A percentile compares a stretch with the other conserved stretches of the same genome.
Conservation (phyloP, 2,797 vertebrate species). For the Falco berigora region DNA sequence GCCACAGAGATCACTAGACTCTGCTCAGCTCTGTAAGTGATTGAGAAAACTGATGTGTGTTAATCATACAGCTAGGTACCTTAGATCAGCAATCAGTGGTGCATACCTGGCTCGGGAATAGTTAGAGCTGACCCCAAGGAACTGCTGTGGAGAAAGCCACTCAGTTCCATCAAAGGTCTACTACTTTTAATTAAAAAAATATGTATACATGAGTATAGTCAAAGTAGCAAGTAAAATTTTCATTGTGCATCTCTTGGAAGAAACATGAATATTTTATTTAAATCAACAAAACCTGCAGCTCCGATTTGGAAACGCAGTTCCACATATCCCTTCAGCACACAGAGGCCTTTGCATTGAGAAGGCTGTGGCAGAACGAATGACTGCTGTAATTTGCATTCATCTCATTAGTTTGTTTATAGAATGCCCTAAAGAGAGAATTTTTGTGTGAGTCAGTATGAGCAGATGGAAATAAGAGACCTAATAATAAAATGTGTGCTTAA, state of each 20-base stretch:
- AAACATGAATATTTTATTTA: background rate
- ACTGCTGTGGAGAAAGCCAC: background rate
- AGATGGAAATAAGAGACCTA: constrained; percentile 42
- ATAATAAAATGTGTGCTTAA: constrained; percentile 54
- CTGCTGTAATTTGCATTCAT: constrained; percentile 15
- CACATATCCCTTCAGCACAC: background rate
- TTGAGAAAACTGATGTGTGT: background rate
- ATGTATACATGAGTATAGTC: background rate
- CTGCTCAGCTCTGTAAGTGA: background rate
- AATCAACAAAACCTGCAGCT: background rate
- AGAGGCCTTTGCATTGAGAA: background rate
- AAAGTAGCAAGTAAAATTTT: background rate
- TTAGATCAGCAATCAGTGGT: background rate
- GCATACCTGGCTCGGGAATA: background rate
- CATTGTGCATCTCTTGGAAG: background rate
- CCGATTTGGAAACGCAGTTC: background rate
- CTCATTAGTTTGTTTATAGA: constrained; percentile 29
- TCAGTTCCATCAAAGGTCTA: background rate
- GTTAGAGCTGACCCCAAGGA: background rate
- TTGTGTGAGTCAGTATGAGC: background rate
- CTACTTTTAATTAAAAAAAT: background rate
- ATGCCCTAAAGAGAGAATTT: constrained; percentile 31
- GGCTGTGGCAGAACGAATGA: background rate
- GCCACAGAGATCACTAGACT: background rate
- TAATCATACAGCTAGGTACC: background rate